Evolutionary conservation across 2,797 vertebrate species (phyloP), one percentile per base, ranked within the genome.

Genomic region (Hoplostethus mediterraneus): DNA sequence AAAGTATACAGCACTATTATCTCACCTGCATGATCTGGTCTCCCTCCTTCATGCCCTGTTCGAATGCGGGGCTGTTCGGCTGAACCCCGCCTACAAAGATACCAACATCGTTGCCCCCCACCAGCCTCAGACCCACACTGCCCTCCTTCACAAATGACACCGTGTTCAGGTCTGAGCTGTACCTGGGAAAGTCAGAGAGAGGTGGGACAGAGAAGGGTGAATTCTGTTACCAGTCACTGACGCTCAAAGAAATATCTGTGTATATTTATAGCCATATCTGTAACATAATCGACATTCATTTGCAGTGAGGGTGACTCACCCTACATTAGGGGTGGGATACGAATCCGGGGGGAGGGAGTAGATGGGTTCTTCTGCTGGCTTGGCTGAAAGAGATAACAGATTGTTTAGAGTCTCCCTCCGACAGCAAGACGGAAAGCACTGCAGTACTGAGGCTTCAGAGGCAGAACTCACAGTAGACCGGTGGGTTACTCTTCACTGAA

Each of bases 1-100:
- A 3, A 3, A 33, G 33, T 5, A 33, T 5, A 33, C 33, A 33
- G 33, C 6, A 33, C 33, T 6, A 6, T 36, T 9, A 21, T 64
- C 62, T 73, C 88, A 99, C 98, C 96, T 97, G 94, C 77, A 99
- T 90, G 76, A 99, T 98, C 92, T 99, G 96, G 73, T 99, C 97
- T 0, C 98, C 98, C 72, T 97, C 96, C 61, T 54, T 93, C 90
- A 99, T 87, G 0, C 97, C 97, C 83, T 97, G 92, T 6, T 70
- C 79, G 0, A 95, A 95, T 0, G 98, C 97, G 0, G 95, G 95
- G 87, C 98, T 99, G 73, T 96, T 96, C 0, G 95, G 95, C 80
- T 98, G 98, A 77, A 99, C 96, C 0, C 96, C 94, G 0, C 97
- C 96, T 7, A 99, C 97, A 3, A 99, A 99, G 90, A 99, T 99